Evolutionary conservation across 2,113 vertebrate genomes (phyloP), one percentile per base, ranked within the genome.

Genomic region (Catharus bicknelli): DNA sequence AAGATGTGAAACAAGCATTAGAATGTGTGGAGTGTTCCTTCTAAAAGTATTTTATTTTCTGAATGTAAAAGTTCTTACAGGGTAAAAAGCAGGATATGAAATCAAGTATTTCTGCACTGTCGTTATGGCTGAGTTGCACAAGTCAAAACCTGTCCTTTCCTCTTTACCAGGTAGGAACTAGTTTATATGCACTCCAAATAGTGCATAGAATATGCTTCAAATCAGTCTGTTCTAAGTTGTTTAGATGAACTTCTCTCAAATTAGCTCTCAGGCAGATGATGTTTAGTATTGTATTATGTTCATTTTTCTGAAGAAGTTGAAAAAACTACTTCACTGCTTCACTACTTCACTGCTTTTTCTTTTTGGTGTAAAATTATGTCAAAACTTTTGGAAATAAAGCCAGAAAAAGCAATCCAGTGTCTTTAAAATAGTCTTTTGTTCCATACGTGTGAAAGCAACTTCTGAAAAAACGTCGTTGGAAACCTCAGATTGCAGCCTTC

Each of bases 361-460:
- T 32, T 73, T 87, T 75, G 81, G 55, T 61, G n/a, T 21, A 74
- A 88, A 83, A 55, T 67, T 40, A 21, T 85, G 51, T 83, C 67
- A 70, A 85, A 76, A 61, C 36, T 74, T 80, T 23, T 22, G 22
- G 85, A 93, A 94, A 83, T 80, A 54, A 90, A 54, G 72, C 95
- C 85, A 94, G 84, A 85, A 94, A 74, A 36, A 91, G 67, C 78
- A 94, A 76, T 83, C 62, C 29, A 38, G 43, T 70, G 57, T 87
- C 43, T 84, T 91, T 82, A 92, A 94, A 79, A 80, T 69, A 88
- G 45, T 84, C 40, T 53, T 94, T 81, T 2, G 1, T 90, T 87
- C 72, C 68, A 74, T 92, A 86, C 75, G 83, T 94, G 89, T 96
- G 93, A 96, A 96, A 88, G 67, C 59, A 93, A 42, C 91, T 94